Base-by-base conservation (phyloP, 2,888 invertebrate genomes). In the Microdon myrmicae region DNA sequence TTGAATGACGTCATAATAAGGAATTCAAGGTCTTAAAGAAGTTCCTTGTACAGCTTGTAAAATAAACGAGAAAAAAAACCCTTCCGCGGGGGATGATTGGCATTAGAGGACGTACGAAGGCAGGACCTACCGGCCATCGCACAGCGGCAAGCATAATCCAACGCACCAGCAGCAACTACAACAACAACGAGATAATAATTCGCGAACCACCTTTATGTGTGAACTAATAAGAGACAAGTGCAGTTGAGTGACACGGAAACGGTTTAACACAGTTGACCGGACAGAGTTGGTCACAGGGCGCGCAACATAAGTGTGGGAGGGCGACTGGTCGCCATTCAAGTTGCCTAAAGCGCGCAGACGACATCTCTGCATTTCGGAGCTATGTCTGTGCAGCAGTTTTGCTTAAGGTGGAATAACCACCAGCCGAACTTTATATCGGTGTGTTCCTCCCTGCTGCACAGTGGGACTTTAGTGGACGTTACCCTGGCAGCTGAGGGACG, bases 351-450 rank as follows among this genome's bases (percentile, higher is more conserved):
- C n/a, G n/a, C n/a, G n/a, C n/a, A n/a, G n/a, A n/a, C n/a, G 2
- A 3, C 9, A 8, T 14, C 5, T 3, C 14, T 10, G 3, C 16
- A 32, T 32, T n/a, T n/a, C n/a, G n/a, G n/a, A 37, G 73, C 56
- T 81, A 89, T 86, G 88, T 82, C 85, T 68, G 83, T 85, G 73
- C 90, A 90, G 77, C 90, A 91, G 74, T 91, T 90, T 76, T 90
- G 90, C 74, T 81, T 91, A 71, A 81, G 93, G 72, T 94, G 94
- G 94, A 94, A 94, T 82, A 93, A 94, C 83, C 94, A 94, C 83
- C 93, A 93, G 76, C 92, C 92, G 41, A 94, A 94, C 80, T 91
- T 94, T 78, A 92, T 94, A 73, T 90, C 91, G 5, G 92, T 92
- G 74, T 93, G 94, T 81, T 90, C 92, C 29, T 88, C 87, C 71